A percentile compares a stretch with the other conserved stretches of the same genome.
Conservation (phyloP, 2,888 invertebrate genomes). For the Nomada ruficornis region DNA sequence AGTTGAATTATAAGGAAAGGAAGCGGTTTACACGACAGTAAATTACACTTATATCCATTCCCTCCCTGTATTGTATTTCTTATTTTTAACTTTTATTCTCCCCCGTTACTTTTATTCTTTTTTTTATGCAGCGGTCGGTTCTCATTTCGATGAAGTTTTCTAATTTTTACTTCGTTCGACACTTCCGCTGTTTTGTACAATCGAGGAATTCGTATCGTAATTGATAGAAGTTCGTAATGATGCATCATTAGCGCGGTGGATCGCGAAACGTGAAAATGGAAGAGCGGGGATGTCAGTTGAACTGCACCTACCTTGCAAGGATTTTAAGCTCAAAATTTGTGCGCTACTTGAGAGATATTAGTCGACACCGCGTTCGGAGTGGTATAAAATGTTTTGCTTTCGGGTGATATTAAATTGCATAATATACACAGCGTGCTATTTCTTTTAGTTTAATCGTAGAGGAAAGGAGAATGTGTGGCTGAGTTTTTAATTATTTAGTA, state of each 20-base stretch:
- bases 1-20: constrained; percentile 14
- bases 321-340: neutral
- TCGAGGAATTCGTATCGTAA: neutral
- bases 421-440: too few species aligned
- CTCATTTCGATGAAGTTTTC: constrained; percentile 1
- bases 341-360: neutral
- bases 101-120: neutral
- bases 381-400: too few species aligned
- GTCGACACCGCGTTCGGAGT: neutral
- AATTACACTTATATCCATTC: constrained; percentile 15
- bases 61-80: neutral
- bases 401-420: too few species aligned
- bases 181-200: neutral
- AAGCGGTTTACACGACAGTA: constrained; percentile 9
- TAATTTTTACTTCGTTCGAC: constrained; percentile 2
- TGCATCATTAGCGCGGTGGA: constrained; percentile 1
- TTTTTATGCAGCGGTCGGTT: neutral
- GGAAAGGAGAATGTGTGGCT: too few species aligned
- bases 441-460: too few species aligned
- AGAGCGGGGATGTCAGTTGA: neutral
- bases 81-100: neutral
- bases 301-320: neutral
- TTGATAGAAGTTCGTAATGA: constrained; percentile 2
- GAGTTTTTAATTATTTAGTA: too few species aligned
- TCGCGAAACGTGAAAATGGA: constrained; percentile 11